Base-by-base conservation (phyloP, 2,797 vertebrate species). In the Danio tinwini region DNA sequence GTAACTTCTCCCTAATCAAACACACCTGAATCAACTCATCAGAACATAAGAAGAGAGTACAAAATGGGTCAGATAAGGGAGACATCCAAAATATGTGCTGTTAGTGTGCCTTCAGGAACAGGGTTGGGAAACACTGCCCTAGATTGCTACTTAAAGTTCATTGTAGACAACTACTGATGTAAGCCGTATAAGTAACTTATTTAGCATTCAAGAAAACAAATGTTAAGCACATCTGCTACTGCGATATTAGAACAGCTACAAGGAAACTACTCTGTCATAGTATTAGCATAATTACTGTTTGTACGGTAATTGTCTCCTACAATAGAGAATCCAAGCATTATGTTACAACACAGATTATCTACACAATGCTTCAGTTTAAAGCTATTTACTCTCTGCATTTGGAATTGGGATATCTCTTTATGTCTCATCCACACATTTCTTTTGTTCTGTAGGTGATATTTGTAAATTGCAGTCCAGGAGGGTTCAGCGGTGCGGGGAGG, bases 361-460 rank as follows among this genome's bases (percentile, higher is more conserved):
- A 40, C 37, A 63, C 9, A 0, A 7, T 39, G 58, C 12, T 63
- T 74, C 21, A 39, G 21, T 53, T 13, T 8, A 4, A 63, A 52
- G 58, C 29, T 63, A 39, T 61, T 74, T 39, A 29, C 29, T 29
- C 29, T 29, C 42, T 49, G 21, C 40, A 3, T 74, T 62, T 55
- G 16, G n/a, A 72, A 8, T 12, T 47, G 8, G 19, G 11, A 12
- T 14, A 19, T 39, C n/a, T 44, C 2, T 29, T 21, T 56, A 67
- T 70, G 45, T 78, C 13, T 52, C 17, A 78, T 3, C 10, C 17
- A 71, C 7, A 16, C 0, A 7, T 73, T 19, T 52, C 6, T 44
- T 7, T 79, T 69, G 0, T 76, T 56, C 73, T 39, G 6, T 49
- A 85, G 86, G 86, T 52, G 21, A 44, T 70, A 76, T 79, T 14